Conservation (phyloP, 1,140 invertebrate species). For the Drosophila ficusphila region DNA sequence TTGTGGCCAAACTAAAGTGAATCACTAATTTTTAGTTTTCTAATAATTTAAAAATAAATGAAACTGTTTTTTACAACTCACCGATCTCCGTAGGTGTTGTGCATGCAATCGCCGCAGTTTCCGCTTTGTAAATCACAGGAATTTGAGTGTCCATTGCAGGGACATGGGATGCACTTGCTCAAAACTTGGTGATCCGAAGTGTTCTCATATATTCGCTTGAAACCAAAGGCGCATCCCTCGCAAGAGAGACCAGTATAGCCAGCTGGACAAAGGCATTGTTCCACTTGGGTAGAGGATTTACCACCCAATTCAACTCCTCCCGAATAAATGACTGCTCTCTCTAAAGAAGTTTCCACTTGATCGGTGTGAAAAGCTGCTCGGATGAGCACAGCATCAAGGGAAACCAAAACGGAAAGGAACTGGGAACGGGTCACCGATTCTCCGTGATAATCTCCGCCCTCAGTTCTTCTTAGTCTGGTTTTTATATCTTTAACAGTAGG, state of each 20-base stretch:
- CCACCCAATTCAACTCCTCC: constrained; percentile 79
- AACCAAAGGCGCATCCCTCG: constrained; percentile 93
- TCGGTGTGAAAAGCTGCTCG: constrained; percentile 97
- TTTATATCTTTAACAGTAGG: constrained; percentile 87
- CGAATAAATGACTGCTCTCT: constrained; percentile 69
- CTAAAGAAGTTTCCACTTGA: constrained; percentile 92
- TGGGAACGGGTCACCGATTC: constrained; percentile 89
- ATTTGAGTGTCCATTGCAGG: constrained; percentile 95
- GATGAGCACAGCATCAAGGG: constrained; percentile 92
- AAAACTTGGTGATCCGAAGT: constrained; percentile 85
- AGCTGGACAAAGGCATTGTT: constrained; percentile 88
- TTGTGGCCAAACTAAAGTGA: neutral
- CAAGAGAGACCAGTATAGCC: constrained; percentile 92
- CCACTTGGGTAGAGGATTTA: constrained; percentile 84
- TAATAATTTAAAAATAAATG: neutral
- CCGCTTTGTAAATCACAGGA: constrained; percentile 92
- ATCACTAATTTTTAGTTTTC: neutral
- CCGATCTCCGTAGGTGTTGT: constrained; percentile 87
- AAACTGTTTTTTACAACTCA: constrained; percentile 36
- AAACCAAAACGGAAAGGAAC: constrained; percentile 93
- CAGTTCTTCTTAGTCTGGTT: constrained; percentile 85
- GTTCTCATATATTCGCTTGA: constrained; percentile 89
- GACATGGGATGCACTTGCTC: constrained; percentile 92
- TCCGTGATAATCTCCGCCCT: constrained; percentile 85
- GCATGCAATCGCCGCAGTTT: constrained; percentile 90